Conservation (phyloP, 1,140 invertebrate genomes). For the Calephelis virginiensis region DNA sequence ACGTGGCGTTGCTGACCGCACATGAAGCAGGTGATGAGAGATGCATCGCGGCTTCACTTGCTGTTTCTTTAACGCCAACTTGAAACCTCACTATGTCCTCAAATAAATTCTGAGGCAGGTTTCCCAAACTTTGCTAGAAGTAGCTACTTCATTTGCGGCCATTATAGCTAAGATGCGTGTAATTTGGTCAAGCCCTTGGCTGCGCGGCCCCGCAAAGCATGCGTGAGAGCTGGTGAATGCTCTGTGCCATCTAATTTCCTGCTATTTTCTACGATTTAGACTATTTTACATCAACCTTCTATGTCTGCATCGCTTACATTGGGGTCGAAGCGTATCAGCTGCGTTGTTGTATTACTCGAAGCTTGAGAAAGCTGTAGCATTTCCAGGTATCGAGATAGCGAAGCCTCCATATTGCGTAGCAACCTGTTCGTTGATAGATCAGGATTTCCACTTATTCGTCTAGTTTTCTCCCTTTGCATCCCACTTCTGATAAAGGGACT, state of each 20-base stretch:
- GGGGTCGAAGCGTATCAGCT: slow-evolving; percentile 23
- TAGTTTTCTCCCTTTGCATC: background rate
- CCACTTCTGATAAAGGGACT: slow-evolving; percentile 24
- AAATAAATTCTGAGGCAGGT: slow-evolving; percentile 32
- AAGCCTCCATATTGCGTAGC: slow-evolving; percentile 12
- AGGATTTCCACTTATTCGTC: slow-evolving; percentile 12
- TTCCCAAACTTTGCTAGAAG: slow-evolving; percentile 30
- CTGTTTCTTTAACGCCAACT: slow-evolving; percentile 27
- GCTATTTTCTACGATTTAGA: slow-evolving; percentile 26
- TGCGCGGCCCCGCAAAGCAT: slow-evolving; percentile 24
- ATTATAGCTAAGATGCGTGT: slow-evolving; percentile 26
- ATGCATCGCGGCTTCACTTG: slow-evolving; percentile 30
- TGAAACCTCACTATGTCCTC: slow-evolving; percentile 34
- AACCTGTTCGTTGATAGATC: background rate
- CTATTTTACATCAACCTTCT: slow-evolving; percentile 29
- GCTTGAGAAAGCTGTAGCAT: background rate
- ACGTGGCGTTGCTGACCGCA: slow-evolving; percentile 4
- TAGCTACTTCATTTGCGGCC: slow-evolving; percentile 31
- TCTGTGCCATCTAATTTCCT: slow-evolving; percentile 30
- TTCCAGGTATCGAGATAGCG: background rate
- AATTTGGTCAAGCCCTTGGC: slow-evolving; percentile 30
- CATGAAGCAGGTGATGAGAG: slow-evolving; percentile 12
- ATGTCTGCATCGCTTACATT: slow-evolving; percentile 28
- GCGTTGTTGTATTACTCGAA: background rate
- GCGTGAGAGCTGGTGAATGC: slow-evolving; percentile 25